Percentiles rank a stretch among this genome's conserved stretches.
Conservation (phyloP, 2,113 vertebrate species). For the Corythaeola cristata region DNA sequence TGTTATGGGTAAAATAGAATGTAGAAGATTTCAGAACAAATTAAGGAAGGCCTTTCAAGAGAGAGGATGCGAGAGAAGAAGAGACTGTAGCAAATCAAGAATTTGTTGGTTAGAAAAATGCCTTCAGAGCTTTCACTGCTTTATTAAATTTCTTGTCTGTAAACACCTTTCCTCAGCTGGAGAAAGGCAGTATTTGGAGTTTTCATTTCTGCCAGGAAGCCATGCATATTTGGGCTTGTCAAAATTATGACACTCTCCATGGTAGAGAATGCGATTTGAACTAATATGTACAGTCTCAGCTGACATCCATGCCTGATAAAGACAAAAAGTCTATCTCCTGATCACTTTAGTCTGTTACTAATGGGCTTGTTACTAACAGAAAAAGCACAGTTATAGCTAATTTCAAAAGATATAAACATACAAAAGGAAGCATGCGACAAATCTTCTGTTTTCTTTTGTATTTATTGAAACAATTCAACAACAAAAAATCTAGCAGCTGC, state of each 20-base stretch:
- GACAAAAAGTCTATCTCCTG: neutral
- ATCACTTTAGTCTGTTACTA: neutral
- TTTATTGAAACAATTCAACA: neutral
- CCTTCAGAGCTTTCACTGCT: neutral
- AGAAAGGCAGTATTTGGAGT: neutral
- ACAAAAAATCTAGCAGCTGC: neutral
- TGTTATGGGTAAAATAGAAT: neutral
- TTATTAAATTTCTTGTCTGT: slow-evolving; percentile 23
- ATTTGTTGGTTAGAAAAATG: neutral
- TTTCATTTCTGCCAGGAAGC: neutral
- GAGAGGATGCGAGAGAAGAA: neutral
- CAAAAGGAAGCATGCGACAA: neutral
- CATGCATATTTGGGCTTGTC: neutral
- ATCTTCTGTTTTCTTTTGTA: neutral
- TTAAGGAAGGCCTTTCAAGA: neutral
- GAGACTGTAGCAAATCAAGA: neutral
- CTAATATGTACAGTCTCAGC: neutral
- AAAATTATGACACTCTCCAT: neutral
- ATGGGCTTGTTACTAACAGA: neutral
- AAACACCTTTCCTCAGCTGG: neutral
- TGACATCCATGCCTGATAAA: slow-evolving; percentile 4
- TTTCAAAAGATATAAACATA: neutral
- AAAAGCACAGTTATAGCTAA: neutral
- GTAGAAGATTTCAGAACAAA: neutral
- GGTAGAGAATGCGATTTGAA: neutral